Base-by-base conservation (phyloP, 2,888 invertebrate species). In the Cheilosia variabilis region DNA sequence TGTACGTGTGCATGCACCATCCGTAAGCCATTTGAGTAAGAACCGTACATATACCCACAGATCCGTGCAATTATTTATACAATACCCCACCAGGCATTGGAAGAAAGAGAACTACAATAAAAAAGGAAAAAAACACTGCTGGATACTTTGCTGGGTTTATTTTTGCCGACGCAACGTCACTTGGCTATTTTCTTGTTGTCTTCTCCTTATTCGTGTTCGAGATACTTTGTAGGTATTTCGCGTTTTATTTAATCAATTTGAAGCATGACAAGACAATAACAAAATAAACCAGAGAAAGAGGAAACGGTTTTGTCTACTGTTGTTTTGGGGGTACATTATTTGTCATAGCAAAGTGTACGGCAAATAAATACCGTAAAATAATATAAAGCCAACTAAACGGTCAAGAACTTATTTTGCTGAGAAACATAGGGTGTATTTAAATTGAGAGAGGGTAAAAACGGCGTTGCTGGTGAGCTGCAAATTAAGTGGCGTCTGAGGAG, bases 191-290 rank as follows among this genome's bases (percentile, higher is more conserved):
- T 68, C 37, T 47, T 37, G 10, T 10, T 37, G 55, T 62, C 43
- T 43, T 10, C 37, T 34, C 27, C 24, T 45, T 15, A 10, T 68
- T 37, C 47, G 43, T 55, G 2, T 63, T 60, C 60, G 13, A 19
- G 31, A 45, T 68, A 60, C 45, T 77, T 69, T 78, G 62, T 69
- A 47, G 41, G 53, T 17, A 63, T 71, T 82, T 82, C 66, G 63
- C 53, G 58, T 77, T 31, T 76, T 71, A 37, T 71, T 55, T 50
- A 47, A 78, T 71, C 71, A 71, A 78, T 78, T 63, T 15, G 17
- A 34, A 15, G 37, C 37, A 37, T 37, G 37, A 13, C 37, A 37
- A 37, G 43, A 37, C n/a, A 55, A 62, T 41, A 76, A 31, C 41
- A 58, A 60, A 53, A 50, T 57, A 58, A 55, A n/a, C 17, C 27